Evolutionary conservation across 2,113 vertebrate species (phyloP).

Genomic region (Corydoras maculifer): DNA sequence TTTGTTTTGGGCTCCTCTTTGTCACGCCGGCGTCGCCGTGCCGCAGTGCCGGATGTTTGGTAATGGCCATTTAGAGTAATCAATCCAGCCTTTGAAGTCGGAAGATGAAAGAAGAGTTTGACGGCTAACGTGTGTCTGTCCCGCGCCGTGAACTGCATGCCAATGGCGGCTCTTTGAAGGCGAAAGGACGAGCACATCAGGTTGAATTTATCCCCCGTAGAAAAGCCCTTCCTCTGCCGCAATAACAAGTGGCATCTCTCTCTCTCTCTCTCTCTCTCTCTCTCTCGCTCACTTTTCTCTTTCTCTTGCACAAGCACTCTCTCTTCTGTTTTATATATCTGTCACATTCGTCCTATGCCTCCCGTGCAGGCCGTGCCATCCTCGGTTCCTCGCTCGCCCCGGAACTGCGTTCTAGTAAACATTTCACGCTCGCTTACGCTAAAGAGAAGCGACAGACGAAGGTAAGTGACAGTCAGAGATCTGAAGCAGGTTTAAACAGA

Average conservation of each 20-base stretch:
- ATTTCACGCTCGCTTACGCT: constrained; percentile 69
- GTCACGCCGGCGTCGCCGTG: constrained; percentile 55
- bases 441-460: constrained; percentile 64
- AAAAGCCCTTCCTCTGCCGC: constrained; percentile 57
- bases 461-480: constrained; percentile 63
- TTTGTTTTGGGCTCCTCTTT: constrained; percentile 56
- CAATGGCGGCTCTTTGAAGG: constrained; percentile 65
- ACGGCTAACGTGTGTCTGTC: constrained; percentile 67
- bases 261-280: constrained; percentile 24
- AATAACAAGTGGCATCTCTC: constrained; percentile 55
- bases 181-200: constrained; percentile 51
- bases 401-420: constrained; percentile 67
- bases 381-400: constrained; percentile 59
- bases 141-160: constrained; percentile 66
- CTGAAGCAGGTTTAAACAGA: constrained; percentile 53
- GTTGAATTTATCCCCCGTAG: constrained; percentile 57
- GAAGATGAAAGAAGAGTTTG: constrained; percentile 70
- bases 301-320: constrained; percentile 14
- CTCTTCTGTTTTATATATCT: constrained; percentile 61
- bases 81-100: constrained; percentile 71
- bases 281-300: constrained; percentile 8
- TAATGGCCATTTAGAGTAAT: constrained; percentile 76
- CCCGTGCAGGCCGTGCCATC: constrained; percentile 59
- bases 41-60: constrained; percentile 61
- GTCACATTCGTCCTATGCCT: constrained; percentile 57